phyloP scores from a whole-genome alignment of 1,140 invertebrate species.

The Dendrolimus punctatus region DNA sequence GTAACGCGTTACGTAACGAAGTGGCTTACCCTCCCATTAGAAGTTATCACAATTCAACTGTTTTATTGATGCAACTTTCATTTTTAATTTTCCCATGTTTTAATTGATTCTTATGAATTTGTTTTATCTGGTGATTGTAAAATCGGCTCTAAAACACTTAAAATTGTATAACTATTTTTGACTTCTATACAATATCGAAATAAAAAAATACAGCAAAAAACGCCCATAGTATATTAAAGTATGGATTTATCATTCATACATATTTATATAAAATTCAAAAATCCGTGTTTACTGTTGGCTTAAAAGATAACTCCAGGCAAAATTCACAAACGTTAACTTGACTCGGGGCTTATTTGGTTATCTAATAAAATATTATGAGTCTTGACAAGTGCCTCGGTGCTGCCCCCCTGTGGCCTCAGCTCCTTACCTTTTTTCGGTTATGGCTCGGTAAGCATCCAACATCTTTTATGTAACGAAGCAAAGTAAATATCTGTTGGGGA shows the following conservation, averaged over 20 bases:
- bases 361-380: slow-evolving; percentile 70
- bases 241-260: not conserved
- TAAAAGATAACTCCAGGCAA: slow-evolving; percentile 26
- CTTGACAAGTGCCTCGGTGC: slow-evolving; percentile 58
- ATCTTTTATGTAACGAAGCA: slow-evolving; percentile 17
- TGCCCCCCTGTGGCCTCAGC: slow-evolving; percentile 39
- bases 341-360: slow-evolving; percentile 63
- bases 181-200: not conserved
- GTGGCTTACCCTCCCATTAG: no score
- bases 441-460: slow-evolving; percentile 33
- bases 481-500: slow-evolving; percentile 12
- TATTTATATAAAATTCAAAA: not conserved
- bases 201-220: no score
- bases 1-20: no score
- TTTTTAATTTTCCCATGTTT: no score
- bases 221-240: no score
- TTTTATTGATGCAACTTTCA: no score
- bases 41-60: no score
- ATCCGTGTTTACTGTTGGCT: slow-evolving; percentile 8
- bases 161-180: no score
- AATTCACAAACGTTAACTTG: slow-evolving; percentile 35
- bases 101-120: no score
- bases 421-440: slow-evolving; percentile 46
- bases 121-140: no score
- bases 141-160: no score